Evolutionary conservation across 2,113 vertebrate species (phyloP).

Genomic region (Lepus europaeus): DNA sequence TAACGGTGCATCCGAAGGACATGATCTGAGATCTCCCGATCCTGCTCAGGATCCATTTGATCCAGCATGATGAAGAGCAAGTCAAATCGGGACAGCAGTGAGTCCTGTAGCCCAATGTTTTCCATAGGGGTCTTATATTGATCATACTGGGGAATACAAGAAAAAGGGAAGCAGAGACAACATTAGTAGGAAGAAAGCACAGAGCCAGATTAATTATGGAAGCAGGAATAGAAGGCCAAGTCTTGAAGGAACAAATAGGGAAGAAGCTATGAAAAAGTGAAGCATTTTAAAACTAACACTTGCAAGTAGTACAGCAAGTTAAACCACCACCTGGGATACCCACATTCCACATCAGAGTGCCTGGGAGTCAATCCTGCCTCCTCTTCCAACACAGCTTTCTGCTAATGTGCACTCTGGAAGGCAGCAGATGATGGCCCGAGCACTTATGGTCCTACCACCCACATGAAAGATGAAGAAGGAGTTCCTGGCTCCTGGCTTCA

Average conservation of each 20-base stretch:
- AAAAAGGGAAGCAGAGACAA: background rate
- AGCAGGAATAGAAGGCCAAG: background rate
- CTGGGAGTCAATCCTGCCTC: too few relatives aligned
- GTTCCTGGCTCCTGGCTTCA: too few relatives aligned
- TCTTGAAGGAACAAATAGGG: background rate
- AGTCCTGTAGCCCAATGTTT: slow-evolving; percentile 99
- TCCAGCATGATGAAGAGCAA: slow-evolving; percentile 98
- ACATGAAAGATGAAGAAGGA: too few relatives aligned
- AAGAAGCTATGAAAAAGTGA: background rate
- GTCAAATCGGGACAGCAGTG: slow-evolving; percentile 97
- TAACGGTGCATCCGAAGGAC: slow-evolving; percentile 98
- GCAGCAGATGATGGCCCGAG: too few relatives aligned
- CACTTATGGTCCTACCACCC: too few relatives aligned
- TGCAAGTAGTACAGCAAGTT: too few relatives aligned
- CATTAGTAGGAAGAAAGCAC: background rate
- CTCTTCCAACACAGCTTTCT: too few relatives aligned
- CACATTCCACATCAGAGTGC: too few relatives aligned
- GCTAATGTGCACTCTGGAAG: too few relatives aligned
- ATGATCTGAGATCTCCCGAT: slow-evolving; percentile 96
- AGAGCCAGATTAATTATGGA: background rate
- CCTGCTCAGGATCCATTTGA: slow-evolving; percentile 97
- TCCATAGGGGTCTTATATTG: slow-evolving; percentile 99
- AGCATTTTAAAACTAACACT: background rate
- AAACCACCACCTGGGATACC: too few relatives aligned
- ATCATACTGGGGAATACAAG: slow-evolving; percentile 90